phyloP scores from a whole-genome alignment of 2,113 vertebrate genomes.

The Psophia crepitans region DNA sequence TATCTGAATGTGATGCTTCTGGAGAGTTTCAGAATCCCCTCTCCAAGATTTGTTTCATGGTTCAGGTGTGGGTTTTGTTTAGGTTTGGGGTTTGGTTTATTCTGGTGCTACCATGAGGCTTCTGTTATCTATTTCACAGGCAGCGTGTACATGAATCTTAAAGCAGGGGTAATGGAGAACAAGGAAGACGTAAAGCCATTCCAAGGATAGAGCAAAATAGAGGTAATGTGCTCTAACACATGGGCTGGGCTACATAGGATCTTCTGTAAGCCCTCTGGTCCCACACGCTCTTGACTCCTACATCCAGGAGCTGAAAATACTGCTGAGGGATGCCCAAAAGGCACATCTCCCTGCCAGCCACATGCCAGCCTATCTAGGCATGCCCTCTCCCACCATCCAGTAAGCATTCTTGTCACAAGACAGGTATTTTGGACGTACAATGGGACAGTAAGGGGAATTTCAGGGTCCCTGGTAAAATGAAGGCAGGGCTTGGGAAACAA shows the following conservation, averaged over 20 bases:
- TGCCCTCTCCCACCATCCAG: neutral
- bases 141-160: neutral
- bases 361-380: neutral
- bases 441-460: neutral
- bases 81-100: neutral
- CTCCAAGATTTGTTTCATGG: neutral
- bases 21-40: neutral
- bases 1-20: neutral
- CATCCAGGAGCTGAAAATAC: neutral
- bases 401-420: neutral
- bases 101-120: neutral
- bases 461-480: neutral
- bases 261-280: neutral
- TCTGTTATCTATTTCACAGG: neutral
- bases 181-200: neutral
- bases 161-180: neutral
- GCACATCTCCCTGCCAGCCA: neutral
- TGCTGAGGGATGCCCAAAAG: neutral
- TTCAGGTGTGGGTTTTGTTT: neutral
- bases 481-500: fast-evolving
- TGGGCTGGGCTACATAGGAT: neutral
- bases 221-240: neutral
- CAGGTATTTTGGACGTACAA: neutral
- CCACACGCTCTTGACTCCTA: neutral
- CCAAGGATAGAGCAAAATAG: neutral